A percentile compares a stretch with the other conserved stretches of the same genome.
Evolutionary conservation across 2,113 vertebrate genomes (phyloP).

Genomic region (Gambusia affinis): DNA sequence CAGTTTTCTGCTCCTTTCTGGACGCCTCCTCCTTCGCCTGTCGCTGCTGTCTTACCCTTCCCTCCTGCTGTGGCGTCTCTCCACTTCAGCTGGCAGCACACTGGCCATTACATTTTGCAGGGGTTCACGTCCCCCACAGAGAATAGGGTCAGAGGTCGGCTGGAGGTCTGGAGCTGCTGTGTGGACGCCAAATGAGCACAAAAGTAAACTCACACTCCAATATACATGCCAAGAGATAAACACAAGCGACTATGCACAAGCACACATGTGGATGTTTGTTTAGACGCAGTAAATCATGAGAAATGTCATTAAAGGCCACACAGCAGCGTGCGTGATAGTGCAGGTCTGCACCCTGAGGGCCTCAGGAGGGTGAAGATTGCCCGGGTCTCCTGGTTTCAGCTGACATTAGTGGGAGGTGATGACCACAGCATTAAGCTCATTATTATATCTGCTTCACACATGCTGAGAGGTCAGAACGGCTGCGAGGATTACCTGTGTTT

Average conservation of each 20-base stretch:
- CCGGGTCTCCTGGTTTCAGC: slow-evolving; percentile 30
- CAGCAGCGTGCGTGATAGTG: slow-evolving; percentile 74
- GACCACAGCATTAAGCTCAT: slow-evolving; percentile 20
- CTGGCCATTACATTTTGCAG: slow-evolving; percentile 52
- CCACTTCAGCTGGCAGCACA: slow-evolving; percentile 31
- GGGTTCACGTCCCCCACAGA: slow-evolving; percentile 52
- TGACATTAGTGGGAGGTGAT: slow-evolving; percentile 24
- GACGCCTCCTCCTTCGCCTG: slow-evolving; percentile 19
- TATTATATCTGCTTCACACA: slow-evolving; percentile 7
- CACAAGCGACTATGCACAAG: slow-evolving; percentile 22
- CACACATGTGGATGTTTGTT: slow-evolving; percentile 51
- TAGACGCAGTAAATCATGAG: slow-evolving; percentile 56
- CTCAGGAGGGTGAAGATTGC: slow-evolving; percentile 35
- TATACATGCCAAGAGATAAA: slow-evolving; percentile 24
- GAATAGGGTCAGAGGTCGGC: slow-evolving; percentile 62
- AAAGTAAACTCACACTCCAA: slow-evolving; percentile 24
- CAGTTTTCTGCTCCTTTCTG: neutral
- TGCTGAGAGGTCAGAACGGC: neutral
- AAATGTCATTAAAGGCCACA: slow-evolving; percentile 83
- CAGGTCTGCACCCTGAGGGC: slow-evolving; percentile 65
- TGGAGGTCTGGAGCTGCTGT: slow-evolving; percentile 59
- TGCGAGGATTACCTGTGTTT: neutral
- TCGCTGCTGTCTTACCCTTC: slow-evolving; percentile 17
- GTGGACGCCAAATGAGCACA: slow-evolving; percentile 24
- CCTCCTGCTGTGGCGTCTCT: slow-evolving; percentile 43